Base-by-base conservation (phyloP, 2,113 vertebrate species). In the Syngnathus floridae region DNA sequence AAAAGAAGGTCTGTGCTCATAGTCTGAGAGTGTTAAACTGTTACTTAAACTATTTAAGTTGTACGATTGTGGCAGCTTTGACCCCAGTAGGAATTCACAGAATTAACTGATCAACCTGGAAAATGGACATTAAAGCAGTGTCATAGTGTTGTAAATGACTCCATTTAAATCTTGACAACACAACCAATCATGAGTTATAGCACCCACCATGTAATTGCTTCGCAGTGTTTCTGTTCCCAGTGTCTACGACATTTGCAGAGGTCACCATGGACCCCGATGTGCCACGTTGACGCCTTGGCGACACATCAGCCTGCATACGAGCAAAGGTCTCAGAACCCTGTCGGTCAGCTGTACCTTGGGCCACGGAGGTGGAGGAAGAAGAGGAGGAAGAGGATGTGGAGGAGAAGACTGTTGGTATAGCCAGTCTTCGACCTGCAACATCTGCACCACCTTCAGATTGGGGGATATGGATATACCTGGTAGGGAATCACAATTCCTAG, bases 401-500 rank as follows among this genome's bases (percentile, higher is more conserved):
- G 62, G 72, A 66, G 41, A 80, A 71, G 43, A 87, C 0, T 0
- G 49, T 3, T 10, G 88, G 85, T 5, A 80, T 75, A 0, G 83
- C 86, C 31, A 64, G 21, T 10, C 72, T 68, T 38, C 51, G 70
- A 35, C 65, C 78, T 43, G 75, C 68, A 40, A 5, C 49, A 0
- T 75, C 54, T 65, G 54, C 13, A 31, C 7, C 67, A 41, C 14
- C 64, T 0, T 48, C 59, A 11, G 83, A 62, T n/a, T 77, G 82
- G 36, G 9, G 68, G 49, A 83, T 56, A 61, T 93, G 92, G 75
- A 83, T 85, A 77, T 89, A 95, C 73, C 94, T 95, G 16, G 22
- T 36, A 60, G 41, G 2, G 41, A 60, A 66, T 55, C 2, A 8
- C 0, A 5, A 2, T 21, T 43, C 22, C 0, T 49, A 1, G 4